Evolutionary conservation across 2,888 invertebrate genomes (phyloP).

Genomic region (Ellobium chinense): DNA sequence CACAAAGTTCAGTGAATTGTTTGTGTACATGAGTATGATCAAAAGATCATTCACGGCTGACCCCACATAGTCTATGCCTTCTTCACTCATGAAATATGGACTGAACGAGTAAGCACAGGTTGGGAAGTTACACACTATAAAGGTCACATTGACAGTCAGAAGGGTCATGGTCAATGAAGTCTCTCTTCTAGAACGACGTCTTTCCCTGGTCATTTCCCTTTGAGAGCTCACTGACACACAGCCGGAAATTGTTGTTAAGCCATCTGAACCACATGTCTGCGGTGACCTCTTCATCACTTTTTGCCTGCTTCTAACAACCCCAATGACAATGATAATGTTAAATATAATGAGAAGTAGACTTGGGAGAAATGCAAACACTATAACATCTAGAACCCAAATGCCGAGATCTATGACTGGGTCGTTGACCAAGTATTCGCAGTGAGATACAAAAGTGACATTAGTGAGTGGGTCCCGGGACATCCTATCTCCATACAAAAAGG

Average conservation of each 20-base stretch:
- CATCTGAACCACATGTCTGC: too few relatives aligned
- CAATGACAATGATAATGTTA: neutral
- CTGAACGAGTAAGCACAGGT: neutral
- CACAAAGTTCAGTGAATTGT: conserved; percentile 2
- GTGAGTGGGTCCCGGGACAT: neutral
- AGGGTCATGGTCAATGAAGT: neutral
- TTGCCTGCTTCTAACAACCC: neutral
- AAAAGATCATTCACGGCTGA: too few relatives aligned
- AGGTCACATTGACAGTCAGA: neutral
- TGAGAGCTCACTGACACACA: too few relatives aligned
- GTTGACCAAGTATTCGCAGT: neutral
- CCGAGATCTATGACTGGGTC: neutral
- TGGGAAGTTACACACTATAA: conserved; percentile 13
- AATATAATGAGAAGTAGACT: neutral
- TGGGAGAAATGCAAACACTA: neutral
- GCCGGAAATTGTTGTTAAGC: too few relatives aligned
- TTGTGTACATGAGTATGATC: conserved; percentile 8
- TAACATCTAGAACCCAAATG: neutral
- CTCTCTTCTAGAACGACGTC: neutral
- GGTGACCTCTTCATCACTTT: neutral
- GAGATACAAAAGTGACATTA: neutral
- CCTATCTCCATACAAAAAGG: neutral
- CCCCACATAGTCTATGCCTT: too few relatives aligned
- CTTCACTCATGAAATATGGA: too few relatives aligned
- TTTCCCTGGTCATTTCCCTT: too few relatives aligned